Conservation (phyloP, 2,113 vertebrate species). For the Mionectes macconnelli region DNA sequence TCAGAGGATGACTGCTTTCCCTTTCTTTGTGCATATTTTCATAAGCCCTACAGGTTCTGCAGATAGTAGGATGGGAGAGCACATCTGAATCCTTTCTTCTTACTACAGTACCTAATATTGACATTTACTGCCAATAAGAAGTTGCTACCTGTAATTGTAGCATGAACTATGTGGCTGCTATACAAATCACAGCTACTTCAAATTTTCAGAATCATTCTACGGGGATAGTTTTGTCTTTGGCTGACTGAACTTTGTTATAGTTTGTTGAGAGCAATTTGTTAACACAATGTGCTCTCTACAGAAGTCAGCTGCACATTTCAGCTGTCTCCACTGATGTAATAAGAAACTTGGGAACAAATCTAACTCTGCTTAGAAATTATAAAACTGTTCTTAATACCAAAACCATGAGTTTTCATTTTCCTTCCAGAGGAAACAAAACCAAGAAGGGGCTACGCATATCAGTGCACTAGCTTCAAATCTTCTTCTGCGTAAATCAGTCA, state of each 20-base stretch:
- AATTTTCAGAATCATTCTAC: not conserved
- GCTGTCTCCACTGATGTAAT: not conserved
- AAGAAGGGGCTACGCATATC: not conserved
- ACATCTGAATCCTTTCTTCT: not conserved
- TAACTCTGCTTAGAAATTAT: not conserved
- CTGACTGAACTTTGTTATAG: not conserved
- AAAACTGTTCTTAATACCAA: not conserved
- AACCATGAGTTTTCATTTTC: not conserved
- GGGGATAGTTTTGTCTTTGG: not conserved
- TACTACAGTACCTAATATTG: not conserved
- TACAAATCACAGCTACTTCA: not conserved
- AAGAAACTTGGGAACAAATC: not conserved
- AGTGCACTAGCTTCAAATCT: not conserved
- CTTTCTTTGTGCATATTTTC: not conserved
- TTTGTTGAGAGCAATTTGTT: not conserved
- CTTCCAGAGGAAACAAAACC: not conserved
- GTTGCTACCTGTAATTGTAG: not conserved
- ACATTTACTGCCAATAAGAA: not conserved
- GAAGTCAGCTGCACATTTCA: conserved; percentile 6
- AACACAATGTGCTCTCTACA: not conserved
- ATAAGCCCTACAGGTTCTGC: not conserved
- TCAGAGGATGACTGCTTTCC: not conserved
- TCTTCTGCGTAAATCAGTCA: not conserved
- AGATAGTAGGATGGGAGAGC: not conserved
- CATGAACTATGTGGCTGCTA: not conserved